Conservation (phyloP, 2,888 invertebrate genomes). For the Caenorhabditis sp. region DNA sequence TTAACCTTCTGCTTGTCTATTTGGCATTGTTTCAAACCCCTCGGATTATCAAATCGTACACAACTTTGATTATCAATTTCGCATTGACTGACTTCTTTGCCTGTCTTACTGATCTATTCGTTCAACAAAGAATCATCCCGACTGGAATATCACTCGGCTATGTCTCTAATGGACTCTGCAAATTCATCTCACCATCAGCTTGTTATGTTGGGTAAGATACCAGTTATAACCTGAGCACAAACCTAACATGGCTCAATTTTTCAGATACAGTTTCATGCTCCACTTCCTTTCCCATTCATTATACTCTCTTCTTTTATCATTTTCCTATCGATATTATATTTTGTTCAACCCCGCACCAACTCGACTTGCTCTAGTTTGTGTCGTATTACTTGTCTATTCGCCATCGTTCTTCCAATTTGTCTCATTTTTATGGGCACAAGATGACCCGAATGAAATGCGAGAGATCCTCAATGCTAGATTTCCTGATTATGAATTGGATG, state of each 20-base stretch:
- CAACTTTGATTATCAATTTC: constrained; percentile 2
- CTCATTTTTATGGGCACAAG: constrained; percentile 6
- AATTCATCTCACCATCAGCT: not conserved
- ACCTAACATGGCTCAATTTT: not conserved
- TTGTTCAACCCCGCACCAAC: not conserved
- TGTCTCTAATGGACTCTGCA: not conserved
- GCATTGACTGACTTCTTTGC: constrained; percentile 2
- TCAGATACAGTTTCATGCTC: constrained; percentile 9
- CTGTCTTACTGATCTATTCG: constrained; percentile 6
- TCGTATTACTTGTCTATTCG: not conserved
- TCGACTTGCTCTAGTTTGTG: not conserved
- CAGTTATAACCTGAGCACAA: too few relatives aligned
- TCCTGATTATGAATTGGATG: constrained; percentile 13
- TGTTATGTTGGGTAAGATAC: constrained; percentile 8
- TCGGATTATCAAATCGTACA: not conserved
- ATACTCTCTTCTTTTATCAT: constrained; percentile 10
- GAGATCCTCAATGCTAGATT: not conserved
- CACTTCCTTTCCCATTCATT: constrained; percentile 7
- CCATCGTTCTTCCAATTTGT: constrained; percentile 5
- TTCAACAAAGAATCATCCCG: constrained; percentile 6
- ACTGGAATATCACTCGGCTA: not conserved
- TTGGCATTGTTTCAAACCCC: constrained; percentile 1
- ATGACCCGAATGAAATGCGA: not conserved
- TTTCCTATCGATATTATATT: constrained; percentile 16
- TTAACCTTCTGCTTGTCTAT: not conserved